These are phyloP conservation scores for Noctua janthina DNA, from an alignment of 2,888 invertebrate genomes.

Conservation along the genomic window DNA sequence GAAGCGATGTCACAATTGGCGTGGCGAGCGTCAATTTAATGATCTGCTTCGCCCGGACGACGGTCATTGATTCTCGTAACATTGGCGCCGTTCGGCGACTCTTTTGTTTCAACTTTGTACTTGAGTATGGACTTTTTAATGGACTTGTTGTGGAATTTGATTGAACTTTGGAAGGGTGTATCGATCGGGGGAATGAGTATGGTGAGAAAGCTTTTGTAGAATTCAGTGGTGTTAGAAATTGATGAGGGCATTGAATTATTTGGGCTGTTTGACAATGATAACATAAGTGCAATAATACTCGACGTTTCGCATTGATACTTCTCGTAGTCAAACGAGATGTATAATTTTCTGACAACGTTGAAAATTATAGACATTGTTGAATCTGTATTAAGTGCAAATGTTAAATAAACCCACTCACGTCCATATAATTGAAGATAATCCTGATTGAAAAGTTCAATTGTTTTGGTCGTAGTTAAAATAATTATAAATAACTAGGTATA, in stretches of 20 bases:
- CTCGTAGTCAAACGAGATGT: background rate
- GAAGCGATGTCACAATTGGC: conserved; percentile 88
- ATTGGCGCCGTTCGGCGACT: conserved; percentile 83
- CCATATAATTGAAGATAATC: no score
- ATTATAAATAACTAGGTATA: conserved; percentile 10
- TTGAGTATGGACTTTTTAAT: conserved; percentile 15
- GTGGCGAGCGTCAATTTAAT: conserved; percentile 87
- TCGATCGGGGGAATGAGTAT: background rate
- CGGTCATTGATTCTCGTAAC: conserved; percentile 87
- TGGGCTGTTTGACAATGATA: background rate
- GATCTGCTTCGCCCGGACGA: conserved; percentile 86
- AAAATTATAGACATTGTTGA: background rate
- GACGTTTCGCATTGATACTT: background rate
- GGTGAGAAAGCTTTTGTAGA: background rate
- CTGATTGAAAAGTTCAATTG: background rate
- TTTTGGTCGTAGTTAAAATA: background rate
- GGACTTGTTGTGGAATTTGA: conserved; percentile 9
- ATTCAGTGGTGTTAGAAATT: background rate
- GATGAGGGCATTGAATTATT: no score
- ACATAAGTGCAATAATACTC: background rate
- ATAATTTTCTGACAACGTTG: background rate
- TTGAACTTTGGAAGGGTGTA: conserved; percentile 5
- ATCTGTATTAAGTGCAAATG: background rate
- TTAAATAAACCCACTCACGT: background rate
- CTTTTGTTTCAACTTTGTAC: conserved; percentile 75